Conservation (phyloP, 2,797 vertebrate species). For the Pangasius sanitwongsei region DNA sequence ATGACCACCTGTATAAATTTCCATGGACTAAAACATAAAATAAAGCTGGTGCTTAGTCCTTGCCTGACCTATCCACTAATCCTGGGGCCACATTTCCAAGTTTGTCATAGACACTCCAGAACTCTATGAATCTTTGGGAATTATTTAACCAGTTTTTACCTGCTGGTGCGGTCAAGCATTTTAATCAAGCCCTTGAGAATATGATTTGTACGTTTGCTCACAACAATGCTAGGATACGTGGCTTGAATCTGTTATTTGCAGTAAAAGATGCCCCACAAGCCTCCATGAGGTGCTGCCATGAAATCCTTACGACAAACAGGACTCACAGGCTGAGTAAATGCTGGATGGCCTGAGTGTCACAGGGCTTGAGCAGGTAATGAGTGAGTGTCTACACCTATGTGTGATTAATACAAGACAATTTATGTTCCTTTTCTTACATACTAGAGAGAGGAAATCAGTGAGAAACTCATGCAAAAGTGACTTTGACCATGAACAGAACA, state of each 20-base stretch:
- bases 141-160: neutral
- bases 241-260: neutral
- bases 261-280: neutral
- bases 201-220: neutral
- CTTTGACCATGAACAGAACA: too few relatives aligned
- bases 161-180: neutral
- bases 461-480: too few relatives aligned
- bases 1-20: neutral
- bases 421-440: too few relatives aligned
- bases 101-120: neutral
- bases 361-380: neutral
- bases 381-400: neutral
- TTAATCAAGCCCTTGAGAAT: neutral
- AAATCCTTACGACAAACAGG: neutral
- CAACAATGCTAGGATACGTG: neutral
- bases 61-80: neutral
- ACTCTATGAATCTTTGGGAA: neutral
- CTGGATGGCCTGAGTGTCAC: too few relatives aligned
- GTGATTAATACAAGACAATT: neutral
- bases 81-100: neutral
- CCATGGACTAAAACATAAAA: neutral
- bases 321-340: neutral
- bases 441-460: too few relatives aligned
- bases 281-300: neutral
- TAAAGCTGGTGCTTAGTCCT: neutral